Evolutionary conservation across 2,113 vertebrate species (phyloP).

Genomic region (Tyto alba): DNA sequence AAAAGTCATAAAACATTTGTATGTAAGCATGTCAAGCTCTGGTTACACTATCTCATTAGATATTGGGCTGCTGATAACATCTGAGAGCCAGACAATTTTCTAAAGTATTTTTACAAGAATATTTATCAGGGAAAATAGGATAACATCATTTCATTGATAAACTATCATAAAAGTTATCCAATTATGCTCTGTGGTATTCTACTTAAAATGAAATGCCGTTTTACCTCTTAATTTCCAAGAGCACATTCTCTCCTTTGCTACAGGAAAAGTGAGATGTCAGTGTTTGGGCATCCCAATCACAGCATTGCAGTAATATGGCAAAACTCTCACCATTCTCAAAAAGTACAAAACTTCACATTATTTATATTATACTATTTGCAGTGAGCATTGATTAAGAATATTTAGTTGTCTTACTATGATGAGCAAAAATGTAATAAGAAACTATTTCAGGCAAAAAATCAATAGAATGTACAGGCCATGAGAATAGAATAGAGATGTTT

Average conservation of each 20-base stretch:
- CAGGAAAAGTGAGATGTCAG: not conserved
- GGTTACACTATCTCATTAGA: not conserved
- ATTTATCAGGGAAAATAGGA: not conserved
- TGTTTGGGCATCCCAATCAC: fast-evolving
- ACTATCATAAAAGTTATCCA: not conserved
- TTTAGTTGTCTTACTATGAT: not conserved
- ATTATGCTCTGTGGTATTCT: not conserved
- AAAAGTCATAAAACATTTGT: not conserved
- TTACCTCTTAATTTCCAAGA: not conserved
- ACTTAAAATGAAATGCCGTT: not conserved
- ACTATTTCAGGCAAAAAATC: not conserved
- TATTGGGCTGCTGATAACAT: not conserved
- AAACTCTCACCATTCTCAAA: not conserved
- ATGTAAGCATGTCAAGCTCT: not conserved
- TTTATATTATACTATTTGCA: not conserved
- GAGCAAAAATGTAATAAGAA: not conserved
- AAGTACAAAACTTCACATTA: not conserved
- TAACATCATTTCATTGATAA: not conserved
- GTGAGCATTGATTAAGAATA: not conserved
- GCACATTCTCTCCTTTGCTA: fast-evolving
- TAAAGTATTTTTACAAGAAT: too few relatives aligned
- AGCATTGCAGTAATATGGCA: not conserved
- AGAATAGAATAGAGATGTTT: not conserved
- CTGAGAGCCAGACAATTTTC: not conserved
- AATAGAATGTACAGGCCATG: not conserved